Base-by-base conservation (phyloP, 2,797 vertebrate species). In the Pseudochaenichthys georgianus region DNA sequence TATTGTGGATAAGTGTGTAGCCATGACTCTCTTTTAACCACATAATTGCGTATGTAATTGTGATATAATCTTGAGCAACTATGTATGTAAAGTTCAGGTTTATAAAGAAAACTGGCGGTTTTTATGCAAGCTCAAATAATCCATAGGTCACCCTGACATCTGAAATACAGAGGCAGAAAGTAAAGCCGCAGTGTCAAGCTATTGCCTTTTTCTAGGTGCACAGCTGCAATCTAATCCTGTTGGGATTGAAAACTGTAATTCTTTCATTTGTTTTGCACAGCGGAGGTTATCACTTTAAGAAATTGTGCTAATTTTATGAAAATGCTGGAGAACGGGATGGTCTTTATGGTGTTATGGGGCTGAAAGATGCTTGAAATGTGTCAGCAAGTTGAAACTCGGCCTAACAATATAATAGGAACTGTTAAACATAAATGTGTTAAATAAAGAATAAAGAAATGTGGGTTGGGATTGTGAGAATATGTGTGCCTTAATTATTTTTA, bases 271-370 rank as follows among this genome's bases (percentile, higher is more conserved):
- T 70, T 17, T 41, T 65, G 17, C 45, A 59, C 42, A 38, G 38
- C 17, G 12, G 4, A 79, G 67, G 23, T 57, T 48, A 46, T 23
- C 42, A 45, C 68, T 80, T 73, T 41, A 17, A 45, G 13, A 81
- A 80, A 76, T 50, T 71, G 62, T 68, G 45, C 70, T 73, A 28
- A 63, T 85, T 85, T 34, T 76, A n/a, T 53, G 52, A 81, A 82
- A 83, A 50, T 72, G 54, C 62, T 1, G 3, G 38, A 58, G 45
- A 53, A 58, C 41, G 3, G 66, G n/a, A 31, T 45, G 50, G 16
- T 57, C 15, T 77, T 71, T 82, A 50, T 68, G 64, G 65, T 58
- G 19, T 72, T 11, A 64, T 28, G 47, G 50, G 7, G 41, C 57
- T 46, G 50, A 63, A 58, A 11, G 17, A 54, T 38, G 42, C 45